These are phyloP conservation scores for Cartodere bifasciata DNA, from an alignment of 2,888 invertebrate genomes.

Conservation along the genomic window DNA sequence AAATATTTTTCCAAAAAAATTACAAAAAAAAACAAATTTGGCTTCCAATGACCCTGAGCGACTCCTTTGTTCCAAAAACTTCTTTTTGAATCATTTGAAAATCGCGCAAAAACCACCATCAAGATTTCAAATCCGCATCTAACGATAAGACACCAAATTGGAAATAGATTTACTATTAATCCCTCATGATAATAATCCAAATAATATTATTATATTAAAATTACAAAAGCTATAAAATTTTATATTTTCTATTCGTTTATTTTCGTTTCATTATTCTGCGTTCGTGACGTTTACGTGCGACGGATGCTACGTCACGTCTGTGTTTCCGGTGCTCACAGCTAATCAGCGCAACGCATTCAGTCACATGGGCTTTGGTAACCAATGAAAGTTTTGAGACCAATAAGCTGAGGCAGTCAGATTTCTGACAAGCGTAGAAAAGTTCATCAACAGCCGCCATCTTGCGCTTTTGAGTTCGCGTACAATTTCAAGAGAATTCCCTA, in stretches of 20 bases:
- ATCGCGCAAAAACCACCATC: no score
- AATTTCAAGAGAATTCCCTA: constrained; percentile 61
- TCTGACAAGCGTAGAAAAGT: constrained; percentile 93
- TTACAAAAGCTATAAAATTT: background rate
- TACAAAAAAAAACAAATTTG: no score
- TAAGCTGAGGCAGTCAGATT: constrained; percentile 41
- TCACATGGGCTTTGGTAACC: constrained; percentile 37
- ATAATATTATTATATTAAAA: background rate
- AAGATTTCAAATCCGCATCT: no score
- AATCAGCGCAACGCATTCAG: constrained; percentile 27
- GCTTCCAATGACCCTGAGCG: no score
- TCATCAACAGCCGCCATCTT: constrained; percentile 95
- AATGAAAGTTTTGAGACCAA: constrained; percentile 32
- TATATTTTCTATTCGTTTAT: constrained; percentile 5
- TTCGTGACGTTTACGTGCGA: constrained; percentile 31
- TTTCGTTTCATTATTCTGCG: constrained; percentile 8
- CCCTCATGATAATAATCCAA: constrained; percentile 1
- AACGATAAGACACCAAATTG: no score
- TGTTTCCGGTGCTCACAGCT: constrained; percentile 33
- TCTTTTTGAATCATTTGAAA: no score
- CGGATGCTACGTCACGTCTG: constrained; percentile 34
- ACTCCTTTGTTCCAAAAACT: no score
- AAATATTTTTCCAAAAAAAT: no score
- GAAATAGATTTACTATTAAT: background rate
- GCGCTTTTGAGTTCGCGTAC: constrained; percentile 67